Evolutionary conservation across 1,140 invertebrate species (phyloP).

Genomic region (Paramacrobiotus metropolitanus): DNA sequence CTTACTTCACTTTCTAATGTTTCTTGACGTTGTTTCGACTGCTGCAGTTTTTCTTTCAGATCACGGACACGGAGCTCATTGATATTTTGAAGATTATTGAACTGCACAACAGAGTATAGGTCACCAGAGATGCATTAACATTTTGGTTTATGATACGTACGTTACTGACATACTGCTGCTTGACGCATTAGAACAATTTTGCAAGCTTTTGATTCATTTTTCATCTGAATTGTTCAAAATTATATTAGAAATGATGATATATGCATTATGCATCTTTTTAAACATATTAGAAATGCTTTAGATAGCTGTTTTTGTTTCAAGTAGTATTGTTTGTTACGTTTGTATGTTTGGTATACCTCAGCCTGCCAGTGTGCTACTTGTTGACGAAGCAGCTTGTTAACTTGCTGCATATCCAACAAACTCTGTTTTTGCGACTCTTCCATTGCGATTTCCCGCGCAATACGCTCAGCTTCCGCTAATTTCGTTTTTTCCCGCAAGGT

Average conservation of each 20-base stretch:
- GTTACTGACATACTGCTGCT: too few species aligned
- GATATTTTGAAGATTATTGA: not conserved
- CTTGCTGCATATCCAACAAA: slow-evolving; percentile 2
- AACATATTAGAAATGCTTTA: too few species aligned
- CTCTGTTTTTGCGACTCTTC: slow-evolving; percentile 1
- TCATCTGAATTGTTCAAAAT: too few species aligned
- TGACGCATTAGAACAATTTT: too few species aligned
- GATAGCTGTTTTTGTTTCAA: not conserved
- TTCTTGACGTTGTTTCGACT: not conserved
- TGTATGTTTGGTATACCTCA: not conserved
- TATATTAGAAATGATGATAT: too few species aligned
- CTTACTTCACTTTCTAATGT: not conserved
- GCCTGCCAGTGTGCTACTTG: slow-evolving; percentile 3
- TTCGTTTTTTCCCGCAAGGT: not conserved
- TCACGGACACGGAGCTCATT: not conserved
- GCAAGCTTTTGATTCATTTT: too few species aligned
- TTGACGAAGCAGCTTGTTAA: not conserved
- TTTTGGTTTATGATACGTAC: too few species aligned
- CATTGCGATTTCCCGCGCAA: not conserved
- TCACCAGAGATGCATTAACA: too few species aligned
- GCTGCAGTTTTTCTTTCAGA: not conserved
- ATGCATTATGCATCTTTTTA: too few species aligned
- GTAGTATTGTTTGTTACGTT: not conserved
- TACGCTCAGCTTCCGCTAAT: not conserved
- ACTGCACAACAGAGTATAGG: not conserved